These are phyloP conservation scores for Athalia rosae DNA, from an alignment of 2,888 invertebrate species.

Conservation along the genomic window DNA sequence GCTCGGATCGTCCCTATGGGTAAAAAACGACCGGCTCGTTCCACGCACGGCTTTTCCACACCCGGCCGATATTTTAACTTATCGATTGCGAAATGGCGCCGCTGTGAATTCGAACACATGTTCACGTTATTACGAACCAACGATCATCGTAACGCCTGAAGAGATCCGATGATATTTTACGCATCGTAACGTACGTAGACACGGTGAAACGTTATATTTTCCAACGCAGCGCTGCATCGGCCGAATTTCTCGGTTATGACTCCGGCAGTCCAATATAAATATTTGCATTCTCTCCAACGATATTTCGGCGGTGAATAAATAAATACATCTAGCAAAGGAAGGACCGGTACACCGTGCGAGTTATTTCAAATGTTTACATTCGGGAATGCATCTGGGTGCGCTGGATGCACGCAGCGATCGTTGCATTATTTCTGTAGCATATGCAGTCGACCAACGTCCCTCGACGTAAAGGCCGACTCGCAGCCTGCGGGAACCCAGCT, in stretches of 20 bases:
- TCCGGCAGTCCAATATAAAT: conserved; percentile 5
- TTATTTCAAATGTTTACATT: conserved; percentile 43
- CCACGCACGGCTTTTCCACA: too few species aligned
- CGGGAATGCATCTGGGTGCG: conserved; percentile 44
- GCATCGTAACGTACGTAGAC: too few species aligned
- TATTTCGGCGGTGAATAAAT: conserved; percentile 33
- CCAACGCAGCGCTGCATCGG: conserved; percentile 2
- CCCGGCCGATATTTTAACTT: too few species aligned
- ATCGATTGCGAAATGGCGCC: too few species aligned
- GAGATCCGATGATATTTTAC: not conserved
- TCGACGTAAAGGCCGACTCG: conserved; percentile 35
- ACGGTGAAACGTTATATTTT: not conserved
- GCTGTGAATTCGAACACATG: too few species aligned
- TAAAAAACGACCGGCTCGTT: too few species aligned
- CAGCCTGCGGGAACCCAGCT: conserved; percentile 35
- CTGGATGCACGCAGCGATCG: not conserved
- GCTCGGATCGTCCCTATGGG: too few species aligned
- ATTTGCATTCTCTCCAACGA: conserved; percentile 33
- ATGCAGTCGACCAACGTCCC: conserved; percentile 24
- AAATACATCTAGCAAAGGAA: not conserved
- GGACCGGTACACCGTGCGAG: conserved; percentile 5
- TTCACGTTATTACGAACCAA: not conserved
- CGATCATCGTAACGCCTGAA: not conserved
- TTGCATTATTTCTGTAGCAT: conserved; percentile 43
- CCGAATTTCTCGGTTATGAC: conserved; percentile 10